Conservation (phyloP, 2,797 vertebrate species). For the Phrynocephalus vlangalii region DNA sequence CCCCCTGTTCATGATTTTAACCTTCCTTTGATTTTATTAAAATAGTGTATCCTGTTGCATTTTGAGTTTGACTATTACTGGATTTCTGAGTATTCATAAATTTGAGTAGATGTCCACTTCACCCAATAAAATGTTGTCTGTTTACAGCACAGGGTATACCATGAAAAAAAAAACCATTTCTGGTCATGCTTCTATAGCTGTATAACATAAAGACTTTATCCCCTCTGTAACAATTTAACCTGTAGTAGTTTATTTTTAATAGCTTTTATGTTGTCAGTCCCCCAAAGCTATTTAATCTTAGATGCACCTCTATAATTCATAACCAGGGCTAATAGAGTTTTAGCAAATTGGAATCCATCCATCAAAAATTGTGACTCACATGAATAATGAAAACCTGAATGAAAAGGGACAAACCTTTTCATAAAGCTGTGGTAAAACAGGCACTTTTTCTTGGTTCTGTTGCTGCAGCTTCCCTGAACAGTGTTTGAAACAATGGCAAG, state of each 20-base stretch:
- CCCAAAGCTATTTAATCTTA: constrained; percentile 39
- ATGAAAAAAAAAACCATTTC: not conserved
- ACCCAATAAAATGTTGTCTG: not conserved
- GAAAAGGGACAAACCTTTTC: constrained; percentile 40
- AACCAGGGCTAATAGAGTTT: constrained; percentile 54
- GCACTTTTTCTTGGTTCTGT: not conserved
- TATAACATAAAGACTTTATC: not conserved
- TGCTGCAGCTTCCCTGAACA: not conserved
- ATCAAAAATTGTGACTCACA: constrained; percentile 42
- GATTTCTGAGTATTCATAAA: not conserved
- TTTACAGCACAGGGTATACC: not conserved
- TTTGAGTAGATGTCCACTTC: not conserved
- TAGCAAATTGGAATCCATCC: constrained; percentile 54
- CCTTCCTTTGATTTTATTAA: not conserved
- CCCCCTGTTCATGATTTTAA: not conserved
- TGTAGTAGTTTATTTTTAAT: constrained; percentile 32
- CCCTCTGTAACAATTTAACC: constrained; percentile 35
- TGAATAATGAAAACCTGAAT: constrained; percentile 53
- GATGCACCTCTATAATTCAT: constrained; percentile 53
- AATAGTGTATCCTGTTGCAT: not conserved
- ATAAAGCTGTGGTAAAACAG: not conserved
- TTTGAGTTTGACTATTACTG: not conserved
- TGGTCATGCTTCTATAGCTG: not conserved
- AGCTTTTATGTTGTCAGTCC: constrained; percentile 20
- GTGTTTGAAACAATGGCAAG: not conserved